Evolutionary conservation across 2,888 invertebrate species (phyloP).

Genomic region (Chrysina gloriosa): DNA sequence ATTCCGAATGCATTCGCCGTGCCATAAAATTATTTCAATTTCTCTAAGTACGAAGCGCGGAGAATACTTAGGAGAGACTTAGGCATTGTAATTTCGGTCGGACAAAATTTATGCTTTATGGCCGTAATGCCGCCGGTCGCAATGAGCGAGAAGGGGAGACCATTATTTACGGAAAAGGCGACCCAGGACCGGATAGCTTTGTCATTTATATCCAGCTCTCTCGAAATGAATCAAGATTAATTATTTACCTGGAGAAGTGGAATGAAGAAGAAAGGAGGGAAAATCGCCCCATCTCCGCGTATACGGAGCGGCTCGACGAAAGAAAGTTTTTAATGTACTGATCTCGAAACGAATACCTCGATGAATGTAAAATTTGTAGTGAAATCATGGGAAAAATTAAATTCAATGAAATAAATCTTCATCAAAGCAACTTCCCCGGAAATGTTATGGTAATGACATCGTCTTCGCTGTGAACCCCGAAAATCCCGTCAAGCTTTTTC

Average conservation of each 20-base stretch:
- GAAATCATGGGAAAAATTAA: too few species aligned
- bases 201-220: conserved; percentile 11
- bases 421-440: too few species aligned
- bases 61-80: conserved; percentile 2
- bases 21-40: conserved; percentile 18
- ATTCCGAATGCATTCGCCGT: conserved; percentile 8
- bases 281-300: too few species aligned
- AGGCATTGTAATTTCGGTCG: conserved; percentile 25
- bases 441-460: too few species aligned
- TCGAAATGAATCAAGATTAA: conserved; percentile 12
- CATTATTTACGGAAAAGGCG: conserved; percentile 9
- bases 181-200: conserved; percentile 4
- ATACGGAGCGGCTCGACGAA: too few species aligned
- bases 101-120: conserved; percentile 26
- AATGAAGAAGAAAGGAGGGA: not conserved
- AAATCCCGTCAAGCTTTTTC: too few species aligned
- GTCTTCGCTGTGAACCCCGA: too few species aligned
- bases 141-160: not conserved
- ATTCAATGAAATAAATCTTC: too few species aligned
- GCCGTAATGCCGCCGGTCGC: not conserved
- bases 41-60: conserved; percentile 6
- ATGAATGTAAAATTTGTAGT: too few species aligned
- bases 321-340: not conserved
- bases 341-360: too few species aligned
- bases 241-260: conserved; percentile 21